These are phyloP conservation scores for Trachelus troglodyta DNA, from an alignment of 2,888 invertebrate species.

Conservation along the genomic window DNA sequence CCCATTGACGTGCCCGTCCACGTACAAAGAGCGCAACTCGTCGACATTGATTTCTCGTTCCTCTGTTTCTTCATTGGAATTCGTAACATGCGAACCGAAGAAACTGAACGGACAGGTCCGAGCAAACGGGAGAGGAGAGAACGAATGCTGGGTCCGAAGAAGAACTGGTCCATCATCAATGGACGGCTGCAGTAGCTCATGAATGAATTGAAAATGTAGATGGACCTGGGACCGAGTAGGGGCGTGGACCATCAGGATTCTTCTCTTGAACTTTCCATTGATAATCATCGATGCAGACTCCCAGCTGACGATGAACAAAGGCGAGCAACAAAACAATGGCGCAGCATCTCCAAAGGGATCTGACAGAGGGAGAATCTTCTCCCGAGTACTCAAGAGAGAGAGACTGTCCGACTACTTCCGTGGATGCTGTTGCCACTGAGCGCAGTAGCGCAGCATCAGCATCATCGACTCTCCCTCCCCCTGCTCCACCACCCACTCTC, in stretches of 20 bases:
- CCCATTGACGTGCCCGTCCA: background rate
- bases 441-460: background rate
- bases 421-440: background rate
- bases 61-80: background rate
- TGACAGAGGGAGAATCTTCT: background rate
- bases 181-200: slow-evolving; percentile 26
- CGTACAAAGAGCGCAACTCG: background rate
- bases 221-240: background rate
- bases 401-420: too few species aligned
- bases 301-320: background rate
- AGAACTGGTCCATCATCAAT: slow-evolving; percentile 25
- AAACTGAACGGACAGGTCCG: slow-evolving; percentile 17
- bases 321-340: slow-evolving; percentile 12
- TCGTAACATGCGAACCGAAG: background rate
- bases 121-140: background rate
- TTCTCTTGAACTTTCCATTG: background rate
- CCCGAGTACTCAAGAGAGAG: background rate
- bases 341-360: background rate
- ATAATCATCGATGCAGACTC: background rate
- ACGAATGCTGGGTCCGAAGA: background rate
- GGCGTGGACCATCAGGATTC: background rate
- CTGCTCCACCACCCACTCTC: background rate
- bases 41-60: slow-evolving; percentile 20
- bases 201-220: slow-evolving; percentile 34
- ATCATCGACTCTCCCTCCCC: background rate